Conservation (phyloP, 2,113 vertebrate genomes). For the Odocoileus hemionus region DNA sequence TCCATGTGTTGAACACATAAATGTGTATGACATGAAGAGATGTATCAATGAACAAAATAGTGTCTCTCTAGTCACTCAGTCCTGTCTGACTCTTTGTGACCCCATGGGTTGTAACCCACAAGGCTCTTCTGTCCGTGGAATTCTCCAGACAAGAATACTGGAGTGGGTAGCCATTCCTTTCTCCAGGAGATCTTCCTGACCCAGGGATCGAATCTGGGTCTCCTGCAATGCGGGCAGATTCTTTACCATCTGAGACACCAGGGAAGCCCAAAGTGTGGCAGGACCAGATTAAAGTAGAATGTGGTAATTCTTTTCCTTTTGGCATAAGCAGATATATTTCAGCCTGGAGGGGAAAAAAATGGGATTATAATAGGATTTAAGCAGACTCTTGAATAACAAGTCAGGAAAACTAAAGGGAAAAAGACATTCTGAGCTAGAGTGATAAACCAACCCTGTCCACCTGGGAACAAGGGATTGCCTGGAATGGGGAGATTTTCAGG, state of each 20-base stretch:
- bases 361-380: neutral
- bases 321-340: neutral
- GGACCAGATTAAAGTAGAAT: neutral
- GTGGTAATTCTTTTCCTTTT: neutral
- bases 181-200: neutral
- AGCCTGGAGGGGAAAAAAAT: neutral
- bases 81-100: neutral
- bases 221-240: neutral
- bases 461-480: neutral
- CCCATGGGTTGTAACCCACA: neutral
- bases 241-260: neutral
- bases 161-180: neutral
- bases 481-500: neutral
- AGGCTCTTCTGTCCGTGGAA: neutral
- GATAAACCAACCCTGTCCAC: neutral
- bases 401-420: neutral
- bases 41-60: neutral
- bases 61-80: neutral
- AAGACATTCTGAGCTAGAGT: neutral
- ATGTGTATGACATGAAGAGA: neutral
- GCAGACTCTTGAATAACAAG: neutral
- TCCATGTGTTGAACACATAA: neutral
- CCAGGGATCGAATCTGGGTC: neutral
- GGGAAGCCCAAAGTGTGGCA: neutral
- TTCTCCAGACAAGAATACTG: neutral